phyloP scores from a whole-genome alignment of 2,888 invertebrate genomes.

The Dolomedes plantarius region DNA sequence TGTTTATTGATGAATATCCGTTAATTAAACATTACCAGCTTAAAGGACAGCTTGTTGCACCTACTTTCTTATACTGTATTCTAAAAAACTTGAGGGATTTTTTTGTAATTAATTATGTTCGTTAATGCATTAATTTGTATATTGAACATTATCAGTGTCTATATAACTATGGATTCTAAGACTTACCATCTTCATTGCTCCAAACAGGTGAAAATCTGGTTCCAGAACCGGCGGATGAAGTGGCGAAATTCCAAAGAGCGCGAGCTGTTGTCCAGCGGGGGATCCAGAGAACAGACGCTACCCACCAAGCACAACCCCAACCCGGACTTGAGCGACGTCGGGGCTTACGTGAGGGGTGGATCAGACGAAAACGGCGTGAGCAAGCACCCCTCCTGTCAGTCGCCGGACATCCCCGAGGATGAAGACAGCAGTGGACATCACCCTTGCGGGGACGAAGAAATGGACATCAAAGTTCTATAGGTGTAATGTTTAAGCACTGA shows the following conservation, averaged over 20 bases:
- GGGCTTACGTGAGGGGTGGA: slow-evolving; percentile 43
- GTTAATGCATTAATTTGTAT: too few species aligned
- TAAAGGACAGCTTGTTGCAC: too few species aligned
- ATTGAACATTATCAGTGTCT: too few species aligned
- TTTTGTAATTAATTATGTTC: too few species aligned
- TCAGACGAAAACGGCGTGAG: slow-evolving; percentile 37
- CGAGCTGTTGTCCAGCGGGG: slow-evolving; percentile 93
- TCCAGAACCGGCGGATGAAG: slow-evolving; percentile 99
- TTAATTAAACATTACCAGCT: too few species aligned
- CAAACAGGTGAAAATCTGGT: slow-evolving; percentile 89
- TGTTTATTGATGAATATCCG: too few species aligned
- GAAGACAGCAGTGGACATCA: slow-evolving; percentile 34
- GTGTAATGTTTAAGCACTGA: not conserved
- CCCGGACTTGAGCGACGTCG: slow-evolving; percentile 89
- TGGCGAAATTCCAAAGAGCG: slow-evolving; percentile 99
- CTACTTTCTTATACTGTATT: too few species aligned
- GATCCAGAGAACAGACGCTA: slow-evolving; percentile 94
- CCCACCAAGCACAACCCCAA: slow-evolving; percentile 98
- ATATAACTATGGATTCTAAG: too few species aligned
- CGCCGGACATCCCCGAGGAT: slow-evolving; percentile 56
- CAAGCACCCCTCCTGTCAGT: slow-evolving; percentile 36
- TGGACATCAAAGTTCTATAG: slow-evolving; percentile 71
- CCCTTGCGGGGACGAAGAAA: slow-evolving; percentile 62
- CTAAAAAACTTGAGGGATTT: too few species aligned
- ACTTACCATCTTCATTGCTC: too few species aligned